Percentiles rank a stretch among this genome's conserved stretches.
These are phyloP conservation scores for Parapsyche elsis DNA, from an alignment of 1,140 invertebrate species.

Conservation along the genomic window DNA sequence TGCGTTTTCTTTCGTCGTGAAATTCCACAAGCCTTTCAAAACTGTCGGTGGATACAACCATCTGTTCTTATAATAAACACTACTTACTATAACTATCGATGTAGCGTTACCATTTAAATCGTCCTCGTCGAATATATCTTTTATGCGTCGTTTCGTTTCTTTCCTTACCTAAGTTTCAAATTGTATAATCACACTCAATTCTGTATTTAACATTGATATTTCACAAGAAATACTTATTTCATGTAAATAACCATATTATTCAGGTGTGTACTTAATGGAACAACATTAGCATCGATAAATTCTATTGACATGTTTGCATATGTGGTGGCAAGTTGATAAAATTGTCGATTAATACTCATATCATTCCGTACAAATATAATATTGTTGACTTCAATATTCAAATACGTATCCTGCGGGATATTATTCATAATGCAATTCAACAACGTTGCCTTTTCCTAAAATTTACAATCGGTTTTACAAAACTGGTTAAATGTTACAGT, in stretches of 20 bases:
- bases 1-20: conserved; percentile 47
- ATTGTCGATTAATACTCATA: conserved; percentile 20
- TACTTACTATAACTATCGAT: conserved; percentile 78
- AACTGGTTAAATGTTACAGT: too few species aligned
- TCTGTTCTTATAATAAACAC: conserved; percentile 82
- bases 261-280: conserved; percentile 19
- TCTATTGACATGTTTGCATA: conserved; percentile 46
- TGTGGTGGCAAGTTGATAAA: conserved; percentile 15
- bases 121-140: conserved; percentile 45
- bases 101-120: conserved; percentile 58
- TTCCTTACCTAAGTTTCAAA: conserved; percentile 31
- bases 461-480: conserved; percentile 8
- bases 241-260: conserved; percentile 49
- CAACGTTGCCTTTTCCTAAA: conserved; percentile 45
- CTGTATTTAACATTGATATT: neutral
- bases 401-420: conserved; percentile 7
- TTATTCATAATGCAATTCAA: conserved; percentile 31
- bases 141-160: conserved; percentile 42
- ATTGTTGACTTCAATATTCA: conserved; percentile 46
- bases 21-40: conserved; percentile 61
- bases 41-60: conserved; percentile 64
- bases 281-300: conserved; percentile 39
- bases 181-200: neutral
- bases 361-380: conserved; percentile 49
- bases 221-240: neutral